Evolutionary conservation across 2,888 invertebrate species (phyloP).

Genomic region (Drosophila limbata): DNA sequence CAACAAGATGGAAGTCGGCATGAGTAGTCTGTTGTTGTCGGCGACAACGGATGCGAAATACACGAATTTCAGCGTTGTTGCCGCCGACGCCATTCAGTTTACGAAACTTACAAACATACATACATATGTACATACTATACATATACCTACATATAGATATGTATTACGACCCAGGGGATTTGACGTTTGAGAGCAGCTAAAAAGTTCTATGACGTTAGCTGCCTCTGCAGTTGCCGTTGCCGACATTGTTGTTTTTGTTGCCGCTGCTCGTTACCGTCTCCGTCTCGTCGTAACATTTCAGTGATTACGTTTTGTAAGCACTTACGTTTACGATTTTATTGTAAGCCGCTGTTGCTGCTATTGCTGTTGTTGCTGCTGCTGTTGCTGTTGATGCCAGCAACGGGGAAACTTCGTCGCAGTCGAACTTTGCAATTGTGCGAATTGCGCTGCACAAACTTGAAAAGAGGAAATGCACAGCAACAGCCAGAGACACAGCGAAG

Average conservation of each 20-base stretch:
- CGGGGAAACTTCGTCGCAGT: slow-evolving; percentile 38
- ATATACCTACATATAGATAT: slow-evolving; percentile 1
- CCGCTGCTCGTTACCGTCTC: slow-evolving; percentile 46
- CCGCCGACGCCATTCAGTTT: slow-evolving; percentile 53
- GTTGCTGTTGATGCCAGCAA: slow-evolving; percentile 32
- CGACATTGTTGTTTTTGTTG: slow-evolving; percentile 6
- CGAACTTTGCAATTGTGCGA: slow-evolving; percentile 68
- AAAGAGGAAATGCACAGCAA: slow-evolving; percentile 63
- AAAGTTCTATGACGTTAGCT: slow-evolving; percentile 67
- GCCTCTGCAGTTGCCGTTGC: slow-evolving; percentile 15
- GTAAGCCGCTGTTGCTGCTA: slow-evolving; percentile 43
- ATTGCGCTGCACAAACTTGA: slow-evolving; percentile 65
- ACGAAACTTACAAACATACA: slow-evolving; percentile 23
- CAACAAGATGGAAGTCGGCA: slow-evolving; percentile 28
- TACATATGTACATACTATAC: slow-evolving; percentile 4
- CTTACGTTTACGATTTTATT: slow-evolving; percentile 73
- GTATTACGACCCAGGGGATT: slow-evolving; percentile 57
- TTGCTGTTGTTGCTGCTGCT: neutral
- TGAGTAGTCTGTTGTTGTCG: slow-evolving; percentile 38
- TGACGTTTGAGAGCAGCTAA: slow-evolving; percentile 64
- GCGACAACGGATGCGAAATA: slow-evolving; percentile 68
- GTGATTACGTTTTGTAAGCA: slow-evolving; percentile 79
- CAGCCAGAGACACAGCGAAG: slow-evolving; percentile 25
- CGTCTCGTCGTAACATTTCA: slow-evolving; percentile 68
- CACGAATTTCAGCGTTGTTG: slow-evolving; percentile 69